Percentiles rank a stretch among this genome's conserved stretches.
Evolutionary conservation across 1,140 invertebrate species (phyloP).

Genomic region (Cephus cinctus): DNA sequence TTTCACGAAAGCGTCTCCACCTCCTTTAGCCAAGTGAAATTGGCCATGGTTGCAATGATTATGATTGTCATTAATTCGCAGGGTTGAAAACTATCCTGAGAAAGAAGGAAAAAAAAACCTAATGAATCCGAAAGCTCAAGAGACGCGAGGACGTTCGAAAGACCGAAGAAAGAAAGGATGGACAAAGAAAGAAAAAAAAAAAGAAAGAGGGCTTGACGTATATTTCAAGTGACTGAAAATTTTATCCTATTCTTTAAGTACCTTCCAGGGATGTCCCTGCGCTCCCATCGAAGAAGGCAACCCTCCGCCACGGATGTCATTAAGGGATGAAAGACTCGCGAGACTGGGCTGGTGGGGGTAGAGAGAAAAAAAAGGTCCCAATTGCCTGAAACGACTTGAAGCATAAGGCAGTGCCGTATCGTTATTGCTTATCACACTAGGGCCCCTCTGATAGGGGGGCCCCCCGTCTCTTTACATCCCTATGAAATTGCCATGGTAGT

Average conservation of each 20-base stretch:
- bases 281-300: too few relatives aligned
- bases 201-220: slow-evolving; percentile 13
- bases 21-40: neutral
- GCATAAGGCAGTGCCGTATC: slow-evolving; percentile 29
- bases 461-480: too few relatives aligned
- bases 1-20: neutral
- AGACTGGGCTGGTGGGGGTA: too few relatives aligned
- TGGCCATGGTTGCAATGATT: neutral
- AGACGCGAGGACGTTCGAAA: neutral
- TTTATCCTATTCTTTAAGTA: too few relatives aligned
- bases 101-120: neutral
- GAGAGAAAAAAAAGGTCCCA: slow-evolving; percentile 14
- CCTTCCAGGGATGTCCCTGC: too few relatives aligned
- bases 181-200: slow-evolving; percentile 12
- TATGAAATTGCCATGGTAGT: slow-evolving; percentile 38
- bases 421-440: slow-evolving; percentile 47
- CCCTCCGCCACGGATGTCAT: too few relatives aligned
- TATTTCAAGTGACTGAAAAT: too few relatives aligned
- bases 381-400: slow-evolving; percentile 27
- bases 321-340: too few relatives aligned
- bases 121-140: neutral
- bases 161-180: slow-evolving; percentile 11
- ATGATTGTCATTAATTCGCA: neutral
- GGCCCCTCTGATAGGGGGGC: too few relatives aligned
- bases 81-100: neutral